Base-by-base conservation (phyloP, 2,888 invertebrate genomes). In the Artemia sinica region DNA sequence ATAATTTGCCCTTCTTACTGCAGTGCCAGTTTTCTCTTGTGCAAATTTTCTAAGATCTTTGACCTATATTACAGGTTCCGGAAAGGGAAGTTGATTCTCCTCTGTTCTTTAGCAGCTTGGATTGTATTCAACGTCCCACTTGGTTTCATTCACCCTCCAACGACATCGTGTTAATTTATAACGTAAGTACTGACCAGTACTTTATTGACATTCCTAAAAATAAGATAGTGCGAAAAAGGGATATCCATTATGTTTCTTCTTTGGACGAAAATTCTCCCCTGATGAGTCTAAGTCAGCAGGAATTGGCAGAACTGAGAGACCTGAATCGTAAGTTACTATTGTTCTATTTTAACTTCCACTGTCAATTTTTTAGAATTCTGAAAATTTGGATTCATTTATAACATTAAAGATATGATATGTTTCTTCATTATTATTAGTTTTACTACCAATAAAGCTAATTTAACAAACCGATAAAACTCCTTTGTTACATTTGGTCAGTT, bases 91-190 rank as follows among this genome's bases (percentile, higher is more conserved):
- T 82, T 89, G 72, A 82, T 98, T 73, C 82, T 98, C 70, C 79
- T 98, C 69, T 89, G 89, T 67, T 94, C 96, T 0, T 81, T 98
- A 68, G 85, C 89, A 66, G 91, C 93, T 71, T 96, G 97, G 94
- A 90, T 98, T 71, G 84, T 95, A 71, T 98, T 97, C 81, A 98
- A 97, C 65, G 83, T 97, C 74, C 93, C 95, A 1, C 80, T 98
- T 74, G 92, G 93, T 71, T 94, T 95, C 79, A 91, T 97, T 74
- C 91, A 93, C 76, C 96, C 97, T 0, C 88, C 90, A 63, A 89
- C 94, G 1, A 87, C 91, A 69, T 86, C 88, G n/a, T 96, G 95
- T 78, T 94, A 76, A 75, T 79, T 10, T 80, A 80, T 70, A 87
- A 88, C 76, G 79, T 81, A 71, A 85, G 87, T 2, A 82, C 85